Percentiles rank a stretch among this genome's conserved stretches.
Evolutionary conservation across 2,888 invertebrate genomes (phyloP).

Genomic region (Bursaphelenchus okinawaensis): DNA sequence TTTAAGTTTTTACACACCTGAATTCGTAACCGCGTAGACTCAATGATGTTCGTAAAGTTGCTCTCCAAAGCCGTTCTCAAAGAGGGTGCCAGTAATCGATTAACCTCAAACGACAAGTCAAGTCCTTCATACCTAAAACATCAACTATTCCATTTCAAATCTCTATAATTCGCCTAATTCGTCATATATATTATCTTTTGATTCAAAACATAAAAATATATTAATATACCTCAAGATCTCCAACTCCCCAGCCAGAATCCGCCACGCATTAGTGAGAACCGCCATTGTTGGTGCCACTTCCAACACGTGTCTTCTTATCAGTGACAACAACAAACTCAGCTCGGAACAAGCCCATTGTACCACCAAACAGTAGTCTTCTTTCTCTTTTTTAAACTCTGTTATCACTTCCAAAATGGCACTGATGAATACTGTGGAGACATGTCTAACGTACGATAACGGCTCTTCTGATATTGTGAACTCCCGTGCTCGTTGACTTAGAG

Average conservation of each 20-base stretch:
- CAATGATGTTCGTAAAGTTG: conserved; percentile 74
- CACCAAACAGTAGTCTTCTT: conserved; percentile 59
- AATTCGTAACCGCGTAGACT: conserved; percentile 70
- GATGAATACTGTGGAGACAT: conserved; percentile 32
- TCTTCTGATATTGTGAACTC: conserved; percentile 40
- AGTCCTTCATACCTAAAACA: conserved; percentile 63
- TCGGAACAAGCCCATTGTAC: conserved; percentile 54
- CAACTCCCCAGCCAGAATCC: conserved; percentile 46
- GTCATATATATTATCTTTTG: background rate
- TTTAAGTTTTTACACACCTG: conserved; percentile 46
- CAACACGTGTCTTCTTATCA: conserved; percentile 53
- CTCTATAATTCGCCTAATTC: background rate
- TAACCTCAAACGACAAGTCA: conserved; percentile 83
- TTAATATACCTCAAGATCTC: conserved; percentile 40
- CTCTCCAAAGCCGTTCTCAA: conserved; percentile 73
- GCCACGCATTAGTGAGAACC: conserved; percentile 43
- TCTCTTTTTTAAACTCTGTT: conserved; percentile 39
- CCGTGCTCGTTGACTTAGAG: conserved; percentile 35
- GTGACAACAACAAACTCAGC: conserved; percentile 41
- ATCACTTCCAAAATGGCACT: conserved; percentile 46
- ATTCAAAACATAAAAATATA: background rate
- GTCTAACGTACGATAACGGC: conserved; percentile 52
- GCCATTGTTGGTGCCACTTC: conserved; percentile 55
- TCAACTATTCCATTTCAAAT: background rate
- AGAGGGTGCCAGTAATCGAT: conserved; percentile 75